Conservation (phyloP, 1,140 invertebrate genomes). For the Diorhabda carinulata region DNA sequence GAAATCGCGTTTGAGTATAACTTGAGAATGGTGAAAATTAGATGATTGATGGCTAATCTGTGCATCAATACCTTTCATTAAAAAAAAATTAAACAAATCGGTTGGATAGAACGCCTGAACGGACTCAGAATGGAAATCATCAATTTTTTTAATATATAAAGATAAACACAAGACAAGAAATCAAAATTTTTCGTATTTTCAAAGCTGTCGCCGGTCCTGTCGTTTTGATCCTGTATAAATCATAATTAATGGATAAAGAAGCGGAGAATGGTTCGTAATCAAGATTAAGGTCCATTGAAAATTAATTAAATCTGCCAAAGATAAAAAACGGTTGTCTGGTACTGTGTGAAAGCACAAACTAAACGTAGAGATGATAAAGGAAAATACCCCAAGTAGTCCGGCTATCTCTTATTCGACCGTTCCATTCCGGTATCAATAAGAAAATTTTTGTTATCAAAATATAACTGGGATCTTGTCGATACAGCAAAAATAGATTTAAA, state of each 20-base stretch:
- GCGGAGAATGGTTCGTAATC: constrained; percentile 1
- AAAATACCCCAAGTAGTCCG: background rate
- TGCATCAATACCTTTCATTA: too few species aligned
- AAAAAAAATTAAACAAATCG: too few species aligned
- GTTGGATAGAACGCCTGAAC: too few species aligned
- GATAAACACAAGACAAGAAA: too few species aligned
- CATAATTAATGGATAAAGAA: constrained; percentile 3
- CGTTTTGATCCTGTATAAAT: background rate
- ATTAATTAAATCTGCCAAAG: constrained; percentile 1
- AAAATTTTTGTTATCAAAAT: background rate
- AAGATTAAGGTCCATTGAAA: constrained; percentile 2
- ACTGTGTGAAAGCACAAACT: background rate
- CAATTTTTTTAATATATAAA: too few species aligned
- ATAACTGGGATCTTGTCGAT: background rate
- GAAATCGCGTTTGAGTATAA: too few species aligned
- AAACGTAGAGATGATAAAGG: background rate
- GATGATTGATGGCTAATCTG: too few species aligned
- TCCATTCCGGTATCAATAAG: background rate
- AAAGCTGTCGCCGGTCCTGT: background rate
- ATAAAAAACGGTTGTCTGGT: background rate
- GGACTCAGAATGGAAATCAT: too few species aligned
- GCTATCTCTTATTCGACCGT: background rate
- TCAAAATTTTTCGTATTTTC: too few species aligned
- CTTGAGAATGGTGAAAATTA: too few species aligned
- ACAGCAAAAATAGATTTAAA: too few species aligned